A percentile compares a stretch with the other conserved stretches of the same genome.
These are phyloP conservation scores for Pachymerium ferrugineum DNA, from an alignment of 2,888 invertebrate species.

Conservation along the genomic window DNA sequence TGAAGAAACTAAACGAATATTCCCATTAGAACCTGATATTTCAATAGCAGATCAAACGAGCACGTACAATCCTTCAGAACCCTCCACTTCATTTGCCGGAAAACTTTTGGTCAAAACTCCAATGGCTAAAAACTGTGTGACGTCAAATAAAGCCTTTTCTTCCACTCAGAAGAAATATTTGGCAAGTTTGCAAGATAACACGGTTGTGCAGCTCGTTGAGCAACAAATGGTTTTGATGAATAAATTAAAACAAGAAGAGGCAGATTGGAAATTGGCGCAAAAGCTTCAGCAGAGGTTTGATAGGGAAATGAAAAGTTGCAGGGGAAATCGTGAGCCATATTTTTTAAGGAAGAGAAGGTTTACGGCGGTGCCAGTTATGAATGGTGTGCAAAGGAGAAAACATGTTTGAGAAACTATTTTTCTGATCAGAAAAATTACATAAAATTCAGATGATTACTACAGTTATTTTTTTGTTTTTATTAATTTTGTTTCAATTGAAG, in stretches of 20 bases:
- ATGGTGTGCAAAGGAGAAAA: not conserved
- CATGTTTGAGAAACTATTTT: not conserved
- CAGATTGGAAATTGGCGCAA: not conserved
- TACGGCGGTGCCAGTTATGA: not conserved
- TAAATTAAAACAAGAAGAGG: constrained; percentile 19
- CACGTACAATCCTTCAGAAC: constrained; percentile 15
- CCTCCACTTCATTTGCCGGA: not conserved
- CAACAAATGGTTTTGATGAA: constrained; percentile 9
- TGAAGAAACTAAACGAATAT: not conserved
- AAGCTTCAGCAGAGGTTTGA: constrained; percentile 18
- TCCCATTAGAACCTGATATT: constrained; percentile 25
- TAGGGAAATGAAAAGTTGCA: not conserved
- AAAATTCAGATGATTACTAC: too few species aligned
- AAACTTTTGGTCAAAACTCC: not conserved
- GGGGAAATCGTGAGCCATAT: constrained; percentile 6
- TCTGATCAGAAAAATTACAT: not conserved
- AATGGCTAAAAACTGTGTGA: not conserved
- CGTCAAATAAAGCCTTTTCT: not conserved
- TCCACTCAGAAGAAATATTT: not conserved
- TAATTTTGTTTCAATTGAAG: not conserved
- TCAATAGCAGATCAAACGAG: constrained; percentile 20
- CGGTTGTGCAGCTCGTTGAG: not conserved
- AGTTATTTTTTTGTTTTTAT: not conserved
- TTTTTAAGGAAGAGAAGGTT: not conserved
- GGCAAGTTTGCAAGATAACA: not conserved